phyloP scores from a whole-genome alignment of 2,113 vertebrate species.

The Eudyptes chrysolophus region DNA sequence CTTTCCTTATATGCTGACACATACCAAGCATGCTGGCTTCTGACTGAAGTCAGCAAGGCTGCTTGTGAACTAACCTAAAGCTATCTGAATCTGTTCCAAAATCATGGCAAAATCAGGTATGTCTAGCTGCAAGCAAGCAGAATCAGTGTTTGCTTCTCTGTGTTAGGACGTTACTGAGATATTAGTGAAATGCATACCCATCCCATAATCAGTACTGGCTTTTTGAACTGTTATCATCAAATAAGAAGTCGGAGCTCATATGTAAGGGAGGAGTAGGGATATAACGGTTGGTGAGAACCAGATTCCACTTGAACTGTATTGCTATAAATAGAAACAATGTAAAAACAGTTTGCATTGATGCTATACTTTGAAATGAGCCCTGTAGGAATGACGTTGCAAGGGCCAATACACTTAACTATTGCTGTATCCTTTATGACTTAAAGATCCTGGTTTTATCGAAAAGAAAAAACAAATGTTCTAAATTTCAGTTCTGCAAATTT shows the following conservation, averaged over 20 bases:
- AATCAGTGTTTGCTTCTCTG: background rate
- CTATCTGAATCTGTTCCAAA: background rate
- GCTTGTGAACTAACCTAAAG: background rate
- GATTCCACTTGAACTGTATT: background rate
- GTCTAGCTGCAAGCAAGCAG: background rate
- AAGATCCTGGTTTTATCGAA: background rate
- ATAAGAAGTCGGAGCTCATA: background rate
- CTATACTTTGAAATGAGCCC: background rate
- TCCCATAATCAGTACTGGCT: background rate
- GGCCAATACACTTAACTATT: background rate
- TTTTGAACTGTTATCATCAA: background rate
- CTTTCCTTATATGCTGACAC: background rate
- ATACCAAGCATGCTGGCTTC: background rate
- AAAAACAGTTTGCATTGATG: background rate
- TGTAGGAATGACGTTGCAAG: background rate
- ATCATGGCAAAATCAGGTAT: background rate
- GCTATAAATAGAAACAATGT: background rate
- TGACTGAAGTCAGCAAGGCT: background rate
- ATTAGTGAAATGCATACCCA: background rate
- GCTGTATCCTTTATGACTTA: background rate
- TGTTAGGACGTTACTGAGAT: background rate
- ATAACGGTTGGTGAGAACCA: background rate
- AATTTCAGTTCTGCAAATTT: background rate
- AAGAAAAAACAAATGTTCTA: background rate
- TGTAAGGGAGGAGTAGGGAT: background rate